phyloP scores from a whole-genome alignment of 2,113 vertebrate genomes.

The Platysternon megacephalum region DNA sequence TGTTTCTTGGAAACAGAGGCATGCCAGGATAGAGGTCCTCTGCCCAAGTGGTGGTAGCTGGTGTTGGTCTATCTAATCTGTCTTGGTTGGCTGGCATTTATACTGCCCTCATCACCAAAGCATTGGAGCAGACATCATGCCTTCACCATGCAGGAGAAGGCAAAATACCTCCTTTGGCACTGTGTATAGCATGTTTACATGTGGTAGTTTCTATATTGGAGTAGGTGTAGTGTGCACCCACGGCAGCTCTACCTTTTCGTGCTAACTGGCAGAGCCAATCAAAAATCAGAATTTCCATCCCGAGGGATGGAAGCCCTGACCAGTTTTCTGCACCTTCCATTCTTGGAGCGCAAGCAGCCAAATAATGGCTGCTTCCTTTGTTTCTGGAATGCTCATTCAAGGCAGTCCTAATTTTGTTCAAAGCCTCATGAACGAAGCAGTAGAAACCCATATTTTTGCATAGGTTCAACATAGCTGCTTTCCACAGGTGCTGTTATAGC shows the following conservation, averaged over 20 bases:
- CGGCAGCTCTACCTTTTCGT: background rate
- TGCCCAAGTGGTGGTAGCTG: background rate
- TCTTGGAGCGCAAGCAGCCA: background rate
- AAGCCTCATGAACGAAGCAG: background rate
- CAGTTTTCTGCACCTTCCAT: background rate
- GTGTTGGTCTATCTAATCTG: background rate
- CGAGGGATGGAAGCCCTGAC: background rate
- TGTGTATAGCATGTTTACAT: background rate
- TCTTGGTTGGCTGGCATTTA: fast-evolving
- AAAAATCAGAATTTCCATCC: too few relatives aligned
- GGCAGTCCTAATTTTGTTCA: constrained; percentile 12
- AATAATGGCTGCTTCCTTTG: background rate
- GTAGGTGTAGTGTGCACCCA: background rate
- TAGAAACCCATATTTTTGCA: background rate
- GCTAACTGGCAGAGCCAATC: too few relatives aligned
- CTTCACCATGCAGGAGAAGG: background rate
- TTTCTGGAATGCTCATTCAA: background rate
- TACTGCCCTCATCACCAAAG: background rate
- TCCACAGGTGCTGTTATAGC: background rate
- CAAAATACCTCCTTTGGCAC: background rate
- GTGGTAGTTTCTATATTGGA: background rate
- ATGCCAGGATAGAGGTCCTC: background rate
- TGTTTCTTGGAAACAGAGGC: background rate
- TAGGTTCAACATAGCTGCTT: background rate
- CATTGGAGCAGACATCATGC: background rate